phyloP scores from a whole-genome alignment of 2,797 vertebrate genomes.

The Tokudaia tokunoshimensis region DNA sequence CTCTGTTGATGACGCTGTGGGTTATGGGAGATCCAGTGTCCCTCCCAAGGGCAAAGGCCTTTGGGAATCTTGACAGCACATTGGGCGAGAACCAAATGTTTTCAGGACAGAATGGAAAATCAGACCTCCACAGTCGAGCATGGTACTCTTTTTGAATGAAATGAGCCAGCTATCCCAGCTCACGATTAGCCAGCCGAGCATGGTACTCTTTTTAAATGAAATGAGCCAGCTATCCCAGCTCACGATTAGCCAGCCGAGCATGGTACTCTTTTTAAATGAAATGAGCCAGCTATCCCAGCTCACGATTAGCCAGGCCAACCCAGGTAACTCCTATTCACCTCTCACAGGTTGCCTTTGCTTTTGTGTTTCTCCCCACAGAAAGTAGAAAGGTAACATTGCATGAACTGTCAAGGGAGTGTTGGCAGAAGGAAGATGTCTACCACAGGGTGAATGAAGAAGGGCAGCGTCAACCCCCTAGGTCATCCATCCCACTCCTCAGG shows the following conservation, averaged over 20 bases:
- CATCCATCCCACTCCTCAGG: neutral
- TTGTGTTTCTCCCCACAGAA: neutral
- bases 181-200: neutral
- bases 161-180: neutral
- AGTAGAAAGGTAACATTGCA: neutral
- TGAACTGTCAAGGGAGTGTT: neutral
- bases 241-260: neutral
- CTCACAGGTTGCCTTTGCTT: neutral
- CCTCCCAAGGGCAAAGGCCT: slow-evolving; percentile 8
- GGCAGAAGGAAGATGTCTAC: too few species aligned
- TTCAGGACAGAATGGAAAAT: slow-evolving; percentile 47
- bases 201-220: neutral
- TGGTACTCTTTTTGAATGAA: neutral
- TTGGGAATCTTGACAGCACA: neutral
- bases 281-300: neutral
- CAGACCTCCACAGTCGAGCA: neutral
- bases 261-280: neutral
- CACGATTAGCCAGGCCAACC: neutral
- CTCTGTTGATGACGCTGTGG: neutral
- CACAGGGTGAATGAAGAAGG: neutral
- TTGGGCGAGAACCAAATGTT: neutral
- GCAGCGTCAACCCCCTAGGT: too few species aligned
- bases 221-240: neutral
- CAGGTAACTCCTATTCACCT: neutral
- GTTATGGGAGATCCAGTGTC: neutral